Evolutionary conservation across 2,888 invertebrate species (phyloP).

Genomic region (Tipula helvola): DNA sequence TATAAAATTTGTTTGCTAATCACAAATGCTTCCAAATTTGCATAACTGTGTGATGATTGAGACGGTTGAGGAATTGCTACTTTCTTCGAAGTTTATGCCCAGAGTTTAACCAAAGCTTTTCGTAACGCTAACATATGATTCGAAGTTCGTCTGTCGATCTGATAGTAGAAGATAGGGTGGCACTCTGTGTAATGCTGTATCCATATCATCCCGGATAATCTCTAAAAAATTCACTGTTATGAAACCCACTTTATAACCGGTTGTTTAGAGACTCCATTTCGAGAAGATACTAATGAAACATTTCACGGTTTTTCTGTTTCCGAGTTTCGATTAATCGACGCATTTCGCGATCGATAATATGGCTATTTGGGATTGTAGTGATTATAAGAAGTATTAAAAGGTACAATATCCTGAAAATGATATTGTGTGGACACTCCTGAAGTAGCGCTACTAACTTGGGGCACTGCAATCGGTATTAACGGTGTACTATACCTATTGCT

Average conservation of each 20-base stretch:
- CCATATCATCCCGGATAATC: neutral
- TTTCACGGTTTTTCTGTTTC: neutral
- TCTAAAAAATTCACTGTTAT: neutral
- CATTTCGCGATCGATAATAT: neutral
- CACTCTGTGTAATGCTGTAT: neutral
- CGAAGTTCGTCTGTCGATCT: neutral
- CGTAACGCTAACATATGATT: neutral
- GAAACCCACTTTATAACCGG: neutral
- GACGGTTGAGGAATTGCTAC: neutral
- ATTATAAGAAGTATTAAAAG: too few species aligned
- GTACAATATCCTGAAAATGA: too few species aligned
- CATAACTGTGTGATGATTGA: neutral
- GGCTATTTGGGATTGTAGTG: neutral
- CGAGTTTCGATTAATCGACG: neutral
- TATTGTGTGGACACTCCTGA: too few species aligned
- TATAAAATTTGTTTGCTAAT: too few species aligned
- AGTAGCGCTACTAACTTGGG: too few species aligned
- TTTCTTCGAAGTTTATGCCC: neutral
- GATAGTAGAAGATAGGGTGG: too few species aligned
- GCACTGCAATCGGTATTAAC: too few species aligned
- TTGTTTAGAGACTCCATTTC: neutral
- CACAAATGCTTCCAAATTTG: neutral
- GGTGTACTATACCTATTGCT: too few species aligned
- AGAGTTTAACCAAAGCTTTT: neutral
- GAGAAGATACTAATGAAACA: neutral